A percentile compares a stretch with the other conserved stretches of the same genome.
These are phyloP conservation scores for Entomyzon cyanotis DNA, from an alignment of 2,113 vertebrate genomes.

Conservation along the genomic window DNA sequence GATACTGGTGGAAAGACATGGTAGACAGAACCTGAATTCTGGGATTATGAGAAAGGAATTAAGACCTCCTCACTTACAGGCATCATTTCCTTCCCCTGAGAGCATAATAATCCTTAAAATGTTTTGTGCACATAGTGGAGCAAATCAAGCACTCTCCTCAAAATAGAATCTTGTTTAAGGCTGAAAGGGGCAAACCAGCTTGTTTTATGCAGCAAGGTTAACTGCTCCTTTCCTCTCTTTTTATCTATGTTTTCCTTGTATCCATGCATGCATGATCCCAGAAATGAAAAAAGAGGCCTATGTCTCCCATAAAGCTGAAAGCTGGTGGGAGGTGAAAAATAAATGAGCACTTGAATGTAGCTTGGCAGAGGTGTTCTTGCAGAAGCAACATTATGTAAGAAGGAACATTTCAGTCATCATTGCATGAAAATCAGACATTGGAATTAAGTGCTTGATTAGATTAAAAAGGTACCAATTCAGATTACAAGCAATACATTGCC, in stretches of 20 bases:
- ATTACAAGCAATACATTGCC: background rate
- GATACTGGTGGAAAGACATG: background rate
- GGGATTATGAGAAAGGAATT: background rate
- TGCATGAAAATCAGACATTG: background rate
- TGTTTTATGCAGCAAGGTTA: background rate
- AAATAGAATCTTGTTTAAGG: background rate
- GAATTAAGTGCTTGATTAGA: background rate
- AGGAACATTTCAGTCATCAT: background rate
- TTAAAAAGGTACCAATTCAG: background rate
- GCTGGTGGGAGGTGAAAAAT: background rate
- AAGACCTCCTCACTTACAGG: background rate
- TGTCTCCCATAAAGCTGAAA: background rate
- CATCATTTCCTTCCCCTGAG: background rate
- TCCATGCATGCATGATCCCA: background rate
- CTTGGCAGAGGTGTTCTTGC: background rate
- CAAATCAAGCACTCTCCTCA: background rate
- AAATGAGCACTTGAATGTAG: background rate
- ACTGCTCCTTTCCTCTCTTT: background rate
- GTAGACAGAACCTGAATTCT: background rate
- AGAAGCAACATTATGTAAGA: background rate
- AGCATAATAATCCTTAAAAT: background rate
- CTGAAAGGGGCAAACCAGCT: background rate
- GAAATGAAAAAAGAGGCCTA: background rate
- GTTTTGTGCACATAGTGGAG: rapidly evolving
- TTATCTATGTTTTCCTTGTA: background rate